These are phyloP conservation scores for Halcyon malimbica DNA, from an alignment of 2,113 vertebrate species.

Conservation along the genomic window DNA sequence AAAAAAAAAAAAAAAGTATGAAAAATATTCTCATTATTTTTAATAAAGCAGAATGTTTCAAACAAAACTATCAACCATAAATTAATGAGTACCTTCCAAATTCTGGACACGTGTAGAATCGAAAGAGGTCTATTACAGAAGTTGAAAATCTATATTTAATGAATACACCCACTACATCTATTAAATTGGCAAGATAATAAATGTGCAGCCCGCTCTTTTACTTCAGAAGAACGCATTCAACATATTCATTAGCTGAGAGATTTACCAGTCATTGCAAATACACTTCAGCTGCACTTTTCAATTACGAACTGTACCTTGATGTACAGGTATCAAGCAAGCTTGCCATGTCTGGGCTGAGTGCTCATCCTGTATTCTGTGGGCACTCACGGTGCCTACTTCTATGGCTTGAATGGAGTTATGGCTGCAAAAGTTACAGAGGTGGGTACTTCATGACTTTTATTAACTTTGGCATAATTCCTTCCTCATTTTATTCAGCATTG, in stretches of 20 bases:
- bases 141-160: conserved; percentile 23
- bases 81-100: neutral
- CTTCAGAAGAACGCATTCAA: neutral
- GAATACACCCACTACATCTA: conserved; percentile 8
- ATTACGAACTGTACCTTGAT: neutral
- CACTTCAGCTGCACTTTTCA: neutral
- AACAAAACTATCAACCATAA: neutral
- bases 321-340: neutral
- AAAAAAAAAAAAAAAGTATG: neutral
- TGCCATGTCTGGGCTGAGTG: neutral
- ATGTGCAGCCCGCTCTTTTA: neutral
- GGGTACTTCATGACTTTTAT: neutral
- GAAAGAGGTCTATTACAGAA: conserved; percentile 20
- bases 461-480: neutral
- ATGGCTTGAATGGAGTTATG: neutral
- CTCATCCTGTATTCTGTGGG: neutral
- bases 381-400: neutral
- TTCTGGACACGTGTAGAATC: neutral
- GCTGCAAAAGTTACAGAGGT: neutral
- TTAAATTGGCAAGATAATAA: conserved; percentile 29
- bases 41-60: conserved; percentile 13
- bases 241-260: neutral
- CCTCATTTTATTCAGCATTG: neutral
- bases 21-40: neutral
- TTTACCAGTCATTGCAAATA: neutral